Conservation (phyloP, 2,888 invertebrate genomes). For the Drosophila austrosaltans region DNA sequence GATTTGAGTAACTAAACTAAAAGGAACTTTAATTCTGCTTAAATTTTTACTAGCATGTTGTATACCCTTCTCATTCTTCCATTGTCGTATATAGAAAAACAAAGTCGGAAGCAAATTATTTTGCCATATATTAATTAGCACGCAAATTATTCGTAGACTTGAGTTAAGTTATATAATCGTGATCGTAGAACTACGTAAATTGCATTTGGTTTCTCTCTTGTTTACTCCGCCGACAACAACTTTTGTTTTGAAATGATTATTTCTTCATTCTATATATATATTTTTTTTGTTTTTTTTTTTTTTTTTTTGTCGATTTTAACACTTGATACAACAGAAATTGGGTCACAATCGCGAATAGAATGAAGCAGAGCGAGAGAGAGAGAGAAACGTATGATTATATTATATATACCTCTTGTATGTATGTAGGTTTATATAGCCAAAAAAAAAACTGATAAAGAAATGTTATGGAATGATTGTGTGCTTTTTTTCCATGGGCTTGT, state of each 20-base stretch:
- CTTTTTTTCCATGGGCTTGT: constrained; percentile 30
- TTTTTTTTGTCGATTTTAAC: constrained; percentile 44
- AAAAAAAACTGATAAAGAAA: constrained; percentile 41
- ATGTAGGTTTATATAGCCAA: constrained; percentile 14
- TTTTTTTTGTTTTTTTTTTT: constrained; percentile 18
- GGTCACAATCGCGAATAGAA: constrained; percentile 59
- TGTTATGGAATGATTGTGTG: constrained; percentile 29
- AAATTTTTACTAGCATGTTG: too few relatives aligned
- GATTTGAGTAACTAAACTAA: not conserved
- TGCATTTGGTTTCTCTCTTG: constrained; percentile 39
- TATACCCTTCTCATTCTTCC: too few relatives aligned
- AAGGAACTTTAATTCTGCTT: not conserved
- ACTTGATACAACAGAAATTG: constrained; percentile 73
- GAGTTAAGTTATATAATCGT: constrained; percentile 38
- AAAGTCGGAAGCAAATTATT: constrained; percentile 6
- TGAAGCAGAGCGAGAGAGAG: constrained; percentile 32
- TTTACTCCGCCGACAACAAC: constrained; percentile 17
- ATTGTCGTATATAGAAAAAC: not conserved
- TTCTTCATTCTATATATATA: not conserved
- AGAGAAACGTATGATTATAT: constrained; percentile 21
- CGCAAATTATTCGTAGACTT: not conserved
- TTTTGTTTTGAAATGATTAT: constrained; percentile 26
- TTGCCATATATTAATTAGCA: not conserved
- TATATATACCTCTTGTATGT: constrained; percentile 13
- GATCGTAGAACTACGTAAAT: constrained; percentile 38